These are phyloP conservation scores for Hyposmocoma kahamanoa DNA, from an alignment of 1,140 invertebrate genomes.

Conservation along the genomic window DNA sequence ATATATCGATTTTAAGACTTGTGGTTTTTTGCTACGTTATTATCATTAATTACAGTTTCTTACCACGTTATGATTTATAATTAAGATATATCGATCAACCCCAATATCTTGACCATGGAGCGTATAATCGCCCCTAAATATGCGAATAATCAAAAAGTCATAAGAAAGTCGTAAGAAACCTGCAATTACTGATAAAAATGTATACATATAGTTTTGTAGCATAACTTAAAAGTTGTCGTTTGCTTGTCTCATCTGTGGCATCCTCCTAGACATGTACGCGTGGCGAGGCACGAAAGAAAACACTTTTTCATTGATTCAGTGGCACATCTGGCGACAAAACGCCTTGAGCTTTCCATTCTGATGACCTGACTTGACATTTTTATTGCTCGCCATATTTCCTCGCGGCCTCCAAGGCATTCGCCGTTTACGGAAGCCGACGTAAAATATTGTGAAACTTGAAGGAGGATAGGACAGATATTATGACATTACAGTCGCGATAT, in stretches of 20 bases:
- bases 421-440: slow-evolving; percentile 48
- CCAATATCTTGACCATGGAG: not conserved
- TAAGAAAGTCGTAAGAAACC: not conserved
- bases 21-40: too few species aligned
- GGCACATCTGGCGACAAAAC: slow-evolving; percentile 67
- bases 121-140: not conserved
- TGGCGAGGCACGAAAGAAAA: slow-evolving; percentile 61
- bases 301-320: slow-evolving; percentile 71
- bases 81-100: too few species aligned
- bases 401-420: slow-evolving; percentile 58
- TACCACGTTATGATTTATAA: too few species aligned
- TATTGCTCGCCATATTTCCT: slow-evolving; percentile 66
- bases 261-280: slow-evolving; percentile 53
- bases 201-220: too few species aligned
- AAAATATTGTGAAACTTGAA: slow-evolving; percentile 62
- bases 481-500: slow-evolving; percentile 41
- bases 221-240: not conserved
- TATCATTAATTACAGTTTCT: too few species aligned
- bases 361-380: slow-evolving; percentile 73
- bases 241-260: too few species aligned
- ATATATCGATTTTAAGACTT: too few species aligned
- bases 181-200: not conserved
- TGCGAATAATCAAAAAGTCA: not conserved
- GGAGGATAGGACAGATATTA: slow-evolving; percentile 42
- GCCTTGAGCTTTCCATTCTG: slow-evolving; percentile 65